These are phyloP conservation scores for Odontothrips loti DNA, from an alignment of 2,888 invertebrate genomes.

Conservation along the genomic window DNA sequence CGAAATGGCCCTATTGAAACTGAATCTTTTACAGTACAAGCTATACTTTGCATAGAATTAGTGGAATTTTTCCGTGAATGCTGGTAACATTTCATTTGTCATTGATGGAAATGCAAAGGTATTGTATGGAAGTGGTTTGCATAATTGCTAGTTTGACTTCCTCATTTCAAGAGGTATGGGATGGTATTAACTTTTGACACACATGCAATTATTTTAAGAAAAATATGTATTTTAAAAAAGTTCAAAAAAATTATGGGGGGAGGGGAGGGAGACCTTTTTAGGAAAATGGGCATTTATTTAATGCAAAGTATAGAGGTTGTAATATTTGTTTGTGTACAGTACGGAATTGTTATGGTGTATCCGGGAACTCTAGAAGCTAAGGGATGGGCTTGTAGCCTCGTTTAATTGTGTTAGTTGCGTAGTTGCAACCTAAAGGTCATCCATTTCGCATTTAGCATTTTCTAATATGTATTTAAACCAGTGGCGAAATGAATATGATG, in stretches of 20 bases:
- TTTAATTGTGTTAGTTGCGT: neutral
- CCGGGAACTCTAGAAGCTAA: slow-evolving; percentile 13
- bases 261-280: slow-evolving; percentile 48
- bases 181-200: neutral
- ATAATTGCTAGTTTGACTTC: slow-evolving; percentile 25
- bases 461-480: neutral
- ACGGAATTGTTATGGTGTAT: slow-evolving; percentile 23
- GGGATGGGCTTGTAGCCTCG: slow-evolving; percentile 3
- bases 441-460: neutral
- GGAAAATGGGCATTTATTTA: slow-evolving; percentile 84
- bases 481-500: neutral
- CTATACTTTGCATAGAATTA: slow-evolving; percentile 92
- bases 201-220: neutral
- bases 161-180: slow-evolving; percentile 12
- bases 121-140: slow-evolving; percentile 36
- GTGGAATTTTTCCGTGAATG: slow-evolving; percentile 70
- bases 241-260: neutral
- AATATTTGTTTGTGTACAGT: slow-evolving; percentile 31
- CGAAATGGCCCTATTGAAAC: slow-evolving; percentile 37
- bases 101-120: slow-evolving; percentile 48
- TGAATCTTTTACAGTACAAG: slow-evolving; percentile 57
- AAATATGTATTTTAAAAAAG: slow-evolving; percentile 43
- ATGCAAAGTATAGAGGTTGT: slow-evolving; percentile 90
- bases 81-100: slow-evolving; percentile 20
- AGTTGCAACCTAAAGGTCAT: slow-evolving; percentile 8